Percentiles rank a stretch among this genome's conserved stretches.
Conservation (phyloP, 2,797 vertebrate genomes). For the Ispidina picta region DNA sequence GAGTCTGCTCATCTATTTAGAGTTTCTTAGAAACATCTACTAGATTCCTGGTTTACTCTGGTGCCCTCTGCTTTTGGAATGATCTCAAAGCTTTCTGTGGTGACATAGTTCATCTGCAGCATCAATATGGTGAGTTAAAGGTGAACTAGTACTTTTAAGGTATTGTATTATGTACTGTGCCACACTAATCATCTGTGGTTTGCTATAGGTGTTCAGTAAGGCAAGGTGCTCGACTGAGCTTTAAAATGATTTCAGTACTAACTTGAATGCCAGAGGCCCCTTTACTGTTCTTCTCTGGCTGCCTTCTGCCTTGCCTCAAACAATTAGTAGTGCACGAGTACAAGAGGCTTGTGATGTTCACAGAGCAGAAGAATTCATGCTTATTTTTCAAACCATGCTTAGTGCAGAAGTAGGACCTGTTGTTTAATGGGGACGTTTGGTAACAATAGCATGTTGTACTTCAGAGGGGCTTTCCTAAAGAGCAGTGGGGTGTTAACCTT, state of each 20-base stretch:
- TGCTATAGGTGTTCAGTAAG: background rate
- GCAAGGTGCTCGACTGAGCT: background rate
- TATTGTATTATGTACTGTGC: background rate
- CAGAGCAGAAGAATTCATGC: background rate
- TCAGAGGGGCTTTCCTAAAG: background rate
- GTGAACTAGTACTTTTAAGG: background rate
- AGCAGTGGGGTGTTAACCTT: background rate
- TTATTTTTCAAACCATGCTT: background rate
- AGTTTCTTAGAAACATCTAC: background rate
- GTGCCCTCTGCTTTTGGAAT: background rate
- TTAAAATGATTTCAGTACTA: background rate
- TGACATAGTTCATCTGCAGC: background rate
- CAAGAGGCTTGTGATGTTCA: background rate
- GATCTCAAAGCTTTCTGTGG: background rate
- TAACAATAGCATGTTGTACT: background rate
- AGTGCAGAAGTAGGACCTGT: background rate
- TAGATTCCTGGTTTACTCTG: background rate
- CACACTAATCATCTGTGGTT: background rate
- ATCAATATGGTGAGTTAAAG: background rate
- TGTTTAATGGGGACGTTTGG: background rate
- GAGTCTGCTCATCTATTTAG: background rate
- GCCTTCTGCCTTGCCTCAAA: background rate
- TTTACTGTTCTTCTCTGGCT: background rate
- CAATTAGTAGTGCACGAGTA: background rate
- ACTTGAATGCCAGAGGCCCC: background rate